phyloP scores from a whole-genome alignment of 2,888 invertebrate genomes.

The Chloroclysta siterata region DNA sequence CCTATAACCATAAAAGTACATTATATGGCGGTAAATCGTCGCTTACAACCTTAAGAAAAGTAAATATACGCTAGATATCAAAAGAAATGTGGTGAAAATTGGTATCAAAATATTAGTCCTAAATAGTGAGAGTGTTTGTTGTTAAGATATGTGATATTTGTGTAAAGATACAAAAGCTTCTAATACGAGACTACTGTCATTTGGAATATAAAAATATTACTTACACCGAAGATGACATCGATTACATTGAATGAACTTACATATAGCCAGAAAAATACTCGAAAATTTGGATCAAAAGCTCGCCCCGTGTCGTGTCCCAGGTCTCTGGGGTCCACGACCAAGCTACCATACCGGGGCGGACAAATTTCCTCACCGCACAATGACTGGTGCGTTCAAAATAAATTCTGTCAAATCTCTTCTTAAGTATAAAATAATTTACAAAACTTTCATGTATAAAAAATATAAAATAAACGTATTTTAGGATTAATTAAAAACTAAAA shows the following conservation, averaged over 20 bases:
- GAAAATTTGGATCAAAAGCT: conserved; percentile 58
- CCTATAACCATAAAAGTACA: conserved; percentile 76
- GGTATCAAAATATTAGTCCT: conserved; percentile 82
- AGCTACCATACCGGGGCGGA: conserved; percentile 37
- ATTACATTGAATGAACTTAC: conserved; percentile 56
- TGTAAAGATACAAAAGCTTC: conserved; percentile 74
- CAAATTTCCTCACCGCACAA: conserved; percentile 52
- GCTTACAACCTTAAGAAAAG: conserved; percentile 73
- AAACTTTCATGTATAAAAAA: conserved; percentile 78
- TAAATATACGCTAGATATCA: conserved; percentile 77
- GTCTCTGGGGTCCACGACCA: conserved; percentile 22
- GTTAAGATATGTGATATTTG: conserved; percentile 81
- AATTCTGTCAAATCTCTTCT: conserved; percentile 61
- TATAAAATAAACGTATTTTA: conserved; percentile 74
- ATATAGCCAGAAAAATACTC: conserved; percentile 65
- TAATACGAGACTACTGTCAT: conserved; percentile 59
- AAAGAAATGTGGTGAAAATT: conserved; percentile 80
- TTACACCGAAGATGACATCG: conserved; percentile 62
- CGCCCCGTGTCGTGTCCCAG: conserved; percentile 45
- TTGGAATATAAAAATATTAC: conserved; percentile 78
- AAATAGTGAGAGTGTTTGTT: conserved; percentile 73
- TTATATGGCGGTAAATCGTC: conserved; percentile 70
- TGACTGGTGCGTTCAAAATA: conserved; percentile 61
- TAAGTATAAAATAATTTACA: conserved; percentile 80
- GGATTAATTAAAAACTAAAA: conserved; percentile 61